Conservation (phyloP, 2,113 vertebrate genomes). For the Pluvianellus socialis region DNA sequence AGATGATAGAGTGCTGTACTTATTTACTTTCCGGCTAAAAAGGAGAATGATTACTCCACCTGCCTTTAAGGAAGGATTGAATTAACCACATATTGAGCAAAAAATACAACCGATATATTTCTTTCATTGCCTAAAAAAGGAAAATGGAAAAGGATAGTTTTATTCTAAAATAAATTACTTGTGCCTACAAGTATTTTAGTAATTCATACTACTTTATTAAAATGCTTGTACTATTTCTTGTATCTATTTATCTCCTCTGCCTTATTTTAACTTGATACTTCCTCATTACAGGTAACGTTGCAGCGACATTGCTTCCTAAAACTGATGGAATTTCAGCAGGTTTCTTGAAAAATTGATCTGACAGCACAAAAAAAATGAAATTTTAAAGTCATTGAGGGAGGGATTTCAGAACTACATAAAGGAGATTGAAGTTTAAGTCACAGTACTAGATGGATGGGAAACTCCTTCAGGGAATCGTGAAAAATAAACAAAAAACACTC, state of each 20-base stretch:
- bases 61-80: background rate
- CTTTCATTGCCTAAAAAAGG: background rate
- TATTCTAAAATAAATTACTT: background rate
- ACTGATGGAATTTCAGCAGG: background rate
- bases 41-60: background rate
- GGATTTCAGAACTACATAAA: background rate
- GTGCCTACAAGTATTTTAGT: background rate
- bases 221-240: background rate
- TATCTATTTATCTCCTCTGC: background rate
- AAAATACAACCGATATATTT: background rate
- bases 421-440: background rate
- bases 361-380: background rate
- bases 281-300: background rate
- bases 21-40: background rate
- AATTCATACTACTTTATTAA: background rate
- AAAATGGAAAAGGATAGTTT: background rate
- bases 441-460: background rate
- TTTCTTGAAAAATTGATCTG: background rate
- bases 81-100: background rate
- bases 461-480: background rate
- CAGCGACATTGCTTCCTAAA: background rate
- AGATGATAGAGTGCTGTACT: background rate
- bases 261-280: background rate
- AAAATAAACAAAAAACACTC: background rate
- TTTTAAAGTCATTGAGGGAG: background rate